A percentile compares a stretch with the other conserved stretches of the same genome.
Evolutionary conservation across 30 jellyfish, hydroid and myxozoan species (phyloP).

Genomic region (Sanderia malayensis): DNA sequence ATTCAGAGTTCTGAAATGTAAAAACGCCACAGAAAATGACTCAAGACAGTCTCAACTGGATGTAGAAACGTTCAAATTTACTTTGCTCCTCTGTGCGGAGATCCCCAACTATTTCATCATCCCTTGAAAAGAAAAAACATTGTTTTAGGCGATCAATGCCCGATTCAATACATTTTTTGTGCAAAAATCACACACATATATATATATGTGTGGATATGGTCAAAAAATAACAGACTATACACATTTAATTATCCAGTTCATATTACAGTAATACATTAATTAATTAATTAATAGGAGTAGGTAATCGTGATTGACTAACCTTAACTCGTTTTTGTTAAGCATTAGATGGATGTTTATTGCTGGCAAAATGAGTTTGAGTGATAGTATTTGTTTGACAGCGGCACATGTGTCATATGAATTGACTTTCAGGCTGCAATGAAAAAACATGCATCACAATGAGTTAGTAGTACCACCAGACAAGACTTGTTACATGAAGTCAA

Average conservation of each 20-base stretch:
- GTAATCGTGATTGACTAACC: conserved; percentile 17
- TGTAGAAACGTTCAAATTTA: conserved; percentile 36
- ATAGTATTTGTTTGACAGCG: conserved; percentile 51
- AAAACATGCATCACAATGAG: too few relatives aligned
- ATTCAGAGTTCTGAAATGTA: too few relatives aligned
- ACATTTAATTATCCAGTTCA: background rate
- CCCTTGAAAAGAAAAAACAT: conserved; percentile 14
- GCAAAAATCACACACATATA: background rate
- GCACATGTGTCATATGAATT: conserved; percentile 57
- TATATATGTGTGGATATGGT: background rate
- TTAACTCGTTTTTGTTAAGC: conserved; percentile 61
- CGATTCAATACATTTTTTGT: background rate
- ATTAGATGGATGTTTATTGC: conserved; percentile 70
- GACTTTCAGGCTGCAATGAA: conserved; percentile 46
- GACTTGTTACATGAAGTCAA: too few relatives aligned
- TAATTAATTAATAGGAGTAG: background rate
- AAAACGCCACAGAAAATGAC: too few relatives aligned
- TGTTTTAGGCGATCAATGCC: background rate
- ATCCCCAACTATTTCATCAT: conserved; percentile 41
- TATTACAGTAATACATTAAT: background rate
- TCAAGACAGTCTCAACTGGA: conserved; percentile 25
- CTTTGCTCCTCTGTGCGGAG: conserved; percentile 60
- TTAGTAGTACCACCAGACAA: too few relatives aligned
- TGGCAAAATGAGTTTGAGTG: conserved; percentile 76
- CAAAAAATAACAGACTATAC: background rate